These are phyloP conservation scores for Busseola fusca DNA, from an alignment of 2,888 invertebrate species.

Conservation along the genomic window DNA sequence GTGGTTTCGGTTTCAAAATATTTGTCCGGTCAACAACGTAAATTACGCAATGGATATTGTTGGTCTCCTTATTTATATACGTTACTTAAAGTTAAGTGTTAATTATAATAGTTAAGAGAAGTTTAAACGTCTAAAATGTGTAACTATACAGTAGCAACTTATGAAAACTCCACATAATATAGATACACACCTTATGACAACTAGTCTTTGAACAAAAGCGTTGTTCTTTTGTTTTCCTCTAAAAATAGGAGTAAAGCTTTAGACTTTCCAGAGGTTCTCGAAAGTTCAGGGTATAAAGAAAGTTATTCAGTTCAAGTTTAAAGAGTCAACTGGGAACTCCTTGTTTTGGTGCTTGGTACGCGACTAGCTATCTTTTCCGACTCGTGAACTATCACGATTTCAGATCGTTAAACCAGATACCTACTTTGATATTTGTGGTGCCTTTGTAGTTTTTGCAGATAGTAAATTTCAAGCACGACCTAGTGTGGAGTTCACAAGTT, in stretches of 20 bases:
- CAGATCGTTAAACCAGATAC: conserved; percentile 29
- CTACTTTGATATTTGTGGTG: conserved; percentile 9
- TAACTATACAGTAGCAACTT: neutral
- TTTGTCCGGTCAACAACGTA: neutral
- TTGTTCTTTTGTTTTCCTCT: conserved; percentile 28
- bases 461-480: too few species aligned
- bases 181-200: conserved; percentile 5
- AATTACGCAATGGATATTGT: neutral
- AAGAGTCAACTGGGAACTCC: conserved; percentile 51
- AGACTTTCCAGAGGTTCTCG: conserved; percentile 39
- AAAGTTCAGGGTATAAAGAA: conserved; percentile 50
- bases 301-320: conserved; percentile 56
- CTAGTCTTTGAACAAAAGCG: conserved; percentile 15
- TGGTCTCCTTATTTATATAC: too few species aligned
- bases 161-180: conserved; percentile 3
- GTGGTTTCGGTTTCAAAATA: neutral
- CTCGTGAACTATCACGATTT: conserved; percentile 26
- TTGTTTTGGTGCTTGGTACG: conserved; percentile 41
- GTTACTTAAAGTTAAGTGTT: neutral
- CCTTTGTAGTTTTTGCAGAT: neutral
- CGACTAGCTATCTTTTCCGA: conserved; percentile 31
- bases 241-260: conserved; percentile 15
- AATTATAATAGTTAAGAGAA: too few species aligned
- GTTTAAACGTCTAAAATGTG: neutral
- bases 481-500: too few species aligned